Percentiles rank a stretch among this genome's conserved stretches.
phyloP scores from a whole-genome alignment of 2,797 vertebrate genomes.

The Acanthiza pusilla region DNA sequence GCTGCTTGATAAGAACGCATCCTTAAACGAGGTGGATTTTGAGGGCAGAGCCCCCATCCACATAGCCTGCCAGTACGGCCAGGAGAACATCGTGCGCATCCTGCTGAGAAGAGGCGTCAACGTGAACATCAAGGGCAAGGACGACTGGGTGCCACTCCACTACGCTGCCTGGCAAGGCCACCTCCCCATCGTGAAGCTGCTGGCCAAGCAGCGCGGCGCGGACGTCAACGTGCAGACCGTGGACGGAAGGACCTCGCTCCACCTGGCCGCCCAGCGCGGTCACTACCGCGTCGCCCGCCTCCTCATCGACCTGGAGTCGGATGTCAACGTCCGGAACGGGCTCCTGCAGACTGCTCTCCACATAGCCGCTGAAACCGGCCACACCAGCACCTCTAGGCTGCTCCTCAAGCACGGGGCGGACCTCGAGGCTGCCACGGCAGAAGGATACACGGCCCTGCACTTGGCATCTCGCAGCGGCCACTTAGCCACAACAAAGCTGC shows the following conservation, averaged over 20 bases:
- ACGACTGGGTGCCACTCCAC: slow-evolving; percentile 91
- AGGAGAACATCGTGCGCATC: slow-evolving; percentile 88
- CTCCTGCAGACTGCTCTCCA: slow-evolving; percentile 84
- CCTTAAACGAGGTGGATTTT: slow-evolving; percentile 86
- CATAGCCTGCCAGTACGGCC: slow-evolving; percentile 94
- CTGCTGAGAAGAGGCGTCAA: slow-evolving; percentile 87
- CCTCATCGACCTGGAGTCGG: slow-evolving; percentile 85
- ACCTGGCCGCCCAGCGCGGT: slow-evolving; percentile 91
- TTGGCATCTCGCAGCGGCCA: slow-evolving; percentile 84
- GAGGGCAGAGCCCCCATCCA: slow-evolving; percentile 92
- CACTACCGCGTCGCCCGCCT: slow-evolving; percentile 95
- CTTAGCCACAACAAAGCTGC: slow-evolving; percentile 85
- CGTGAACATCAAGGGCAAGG: slow-evolving; percentile 82
- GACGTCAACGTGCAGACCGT: slow-evolving; percentile 83
- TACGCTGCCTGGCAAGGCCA: slow-evolving; percentile 95
- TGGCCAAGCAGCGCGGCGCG: slow-evolving; percentile 86
- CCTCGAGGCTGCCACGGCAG: slow-evolving; percentile 74
- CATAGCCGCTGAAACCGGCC: slow-evolving; percentile 89
- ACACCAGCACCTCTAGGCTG: slow-evolving; percentile 93
- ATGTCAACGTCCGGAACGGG: slow-evolving; percentile 68
- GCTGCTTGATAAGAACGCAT: slow-evolving; percentile 85
- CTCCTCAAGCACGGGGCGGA: slow-evolving; percentile 85
- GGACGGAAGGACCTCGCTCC: slow-evolving; percentile 89
- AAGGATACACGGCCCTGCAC: slow-evolving; percentile 87
- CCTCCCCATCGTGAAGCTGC: slow-evolving; percentile 88